A percentile compares a stretch with the other conserved stretches of the same genome.
Evolutionary conservation across 2,113 vertebrate genomes (phyloP).

Genomic region (Ophthalmolycus amberensis): DNA sequence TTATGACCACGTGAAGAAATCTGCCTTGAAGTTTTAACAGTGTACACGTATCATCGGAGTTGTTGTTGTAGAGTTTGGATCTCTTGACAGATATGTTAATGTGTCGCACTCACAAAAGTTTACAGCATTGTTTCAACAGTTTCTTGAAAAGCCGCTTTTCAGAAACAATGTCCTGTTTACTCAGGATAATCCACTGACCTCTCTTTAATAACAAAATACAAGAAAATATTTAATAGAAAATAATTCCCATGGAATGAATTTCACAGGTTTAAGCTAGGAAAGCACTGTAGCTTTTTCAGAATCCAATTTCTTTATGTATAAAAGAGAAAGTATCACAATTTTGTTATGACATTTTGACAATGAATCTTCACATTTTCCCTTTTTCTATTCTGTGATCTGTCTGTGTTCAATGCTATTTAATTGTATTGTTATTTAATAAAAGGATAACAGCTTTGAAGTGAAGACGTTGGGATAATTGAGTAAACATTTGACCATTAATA

Average conservation of each 20-base stretch:
- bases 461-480: not conserved
- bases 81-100: not conserved
- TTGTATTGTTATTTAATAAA: not conserved
- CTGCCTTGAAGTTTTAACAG: not conserved
- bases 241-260: not conserved
- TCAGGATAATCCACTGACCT: not conserved
- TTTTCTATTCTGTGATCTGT: not conserved
- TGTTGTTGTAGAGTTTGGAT: not conserved
- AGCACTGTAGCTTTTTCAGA: too few species aligned
- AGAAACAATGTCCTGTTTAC: not conserved
- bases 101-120: not conserved
- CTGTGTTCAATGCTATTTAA: not conserved
- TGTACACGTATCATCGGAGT: not conserved
- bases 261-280: not conserved
- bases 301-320: too few species aligned
- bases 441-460: not conserved
- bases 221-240: not conserved
- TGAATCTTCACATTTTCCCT: not conserved
- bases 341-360: not conserved
- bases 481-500: not conserved
- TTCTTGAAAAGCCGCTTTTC: not conserved
- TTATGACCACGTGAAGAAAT: not conserved
- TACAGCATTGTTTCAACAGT: not conserved
- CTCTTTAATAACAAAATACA: not conserved
- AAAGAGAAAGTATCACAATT: not conserved